A percentile compares a stretch with the other conserved stretches of the same genome.
Conservation (phyloP, 2,888 invertebrate species). For the Leptinotarsa tumamoca region DNA sequence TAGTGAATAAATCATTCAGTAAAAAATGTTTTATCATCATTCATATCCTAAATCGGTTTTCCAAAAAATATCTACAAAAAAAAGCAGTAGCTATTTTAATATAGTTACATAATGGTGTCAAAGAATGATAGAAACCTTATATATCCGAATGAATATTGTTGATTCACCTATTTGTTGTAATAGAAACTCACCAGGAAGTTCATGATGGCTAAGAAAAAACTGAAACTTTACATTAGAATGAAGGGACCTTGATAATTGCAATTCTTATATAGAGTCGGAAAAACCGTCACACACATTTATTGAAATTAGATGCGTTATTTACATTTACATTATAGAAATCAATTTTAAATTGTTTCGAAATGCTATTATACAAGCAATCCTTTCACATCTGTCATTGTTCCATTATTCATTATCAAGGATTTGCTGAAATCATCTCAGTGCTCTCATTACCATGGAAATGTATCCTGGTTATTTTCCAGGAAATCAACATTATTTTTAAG, state of each 20-base stretch:
- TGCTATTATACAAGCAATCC: conserved; percentile 2
- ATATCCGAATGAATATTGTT: neutral
- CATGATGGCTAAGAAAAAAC: conserved; percentile 11
- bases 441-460: conserved; percentile 3
- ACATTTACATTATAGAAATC: conserved; percentile 2
- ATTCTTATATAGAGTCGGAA: conserved; percentile 9
- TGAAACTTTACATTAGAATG: neutral
- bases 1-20: too few species aligned
- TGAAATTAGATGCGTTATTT: conserved; percentile 19
- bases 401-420: conserved; percentile 19
- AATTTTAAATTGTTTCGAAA: conserved; percentile 1
- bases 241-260: conserved; percentile 4
- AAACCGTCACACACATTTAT: conserved; percentile 6
- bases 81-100: too few species aligned
- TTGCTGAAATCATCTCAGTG: neutral
- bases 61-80: too few species aligned
- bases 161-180: neutral
- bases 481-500: too few species aligned
- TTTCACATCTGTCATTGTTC: conserved; percentile 15
- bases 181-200: neutral
- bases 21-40: too few species aligned
- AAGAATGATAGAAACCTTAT: too few species aligned
- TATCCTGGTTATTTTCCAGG: conserved; percentile 1
- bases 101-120: too few species aligned
- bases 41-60: too few species aligned